Base-by-base conservation (phyloP, 2,797 vertebrate genomes). In the Leontocebus nigricollis region DNA sequence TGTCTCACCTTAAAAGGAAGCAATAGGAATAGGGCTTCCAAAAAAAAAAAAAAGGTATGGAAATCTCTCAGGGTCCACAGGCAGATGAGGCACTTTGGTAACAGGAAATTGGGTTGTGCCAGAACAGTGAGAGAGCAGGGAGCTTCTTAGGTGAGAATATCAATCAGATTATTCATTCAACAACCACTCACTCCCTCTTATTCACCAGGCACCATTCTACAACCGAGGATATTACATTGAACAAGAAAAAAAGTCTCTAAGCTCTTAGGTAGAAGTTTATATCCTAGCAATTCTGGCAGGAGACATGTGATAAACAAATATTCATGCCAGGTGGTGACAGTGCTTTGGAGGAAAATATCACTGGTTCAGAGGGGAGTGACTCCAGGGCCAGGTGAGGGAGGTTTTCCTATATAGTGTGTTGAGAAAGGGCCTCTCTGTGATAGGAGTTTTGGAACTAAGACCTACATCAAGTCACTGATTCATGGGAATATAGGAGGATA, bases 241-340 rank as follows among this genome's bases (percentile, higher is more conserved):
- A 46, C 1, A 57, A 13, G 48, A 59, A 26, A 24, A 67, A 14
- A 57, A n/a, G 52, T 24, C 44, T 88, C n/a, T 70, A 27, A 24
- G 20, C 64, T 88, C n/a, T 3, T 5, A 22, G 27, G 22, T 2
- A 89, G 33, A 5, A 93, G 57, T 15, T 52, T 55, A 13, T 46
- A 24, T 70, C 46, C 36, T 84, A 84, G 67, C 30, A 75, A 57
- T 73, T 84, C 46, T n/a, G 61, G 57, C 14, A 59, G n/a, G 27
- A 44, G 61, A 27, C 48, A 36, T 26, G n/a, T 80, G 48, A 76
- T 7, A 73, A 76, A 81, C 67, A 70, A 46, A 73, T 27, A 64
- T 4, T 36, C 22, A 6, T 22, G 5, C 5, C 4, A 0, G 22
- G 4, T 44, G 4, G 0, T 89, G 55, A 59, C 22, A 64, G 1